Percentiles rank a stretch among this genome's conserved stretches.
phyloP scores from a whole-genome alignment of 2,113 vertebrate species.

The Parus major region DNA sequence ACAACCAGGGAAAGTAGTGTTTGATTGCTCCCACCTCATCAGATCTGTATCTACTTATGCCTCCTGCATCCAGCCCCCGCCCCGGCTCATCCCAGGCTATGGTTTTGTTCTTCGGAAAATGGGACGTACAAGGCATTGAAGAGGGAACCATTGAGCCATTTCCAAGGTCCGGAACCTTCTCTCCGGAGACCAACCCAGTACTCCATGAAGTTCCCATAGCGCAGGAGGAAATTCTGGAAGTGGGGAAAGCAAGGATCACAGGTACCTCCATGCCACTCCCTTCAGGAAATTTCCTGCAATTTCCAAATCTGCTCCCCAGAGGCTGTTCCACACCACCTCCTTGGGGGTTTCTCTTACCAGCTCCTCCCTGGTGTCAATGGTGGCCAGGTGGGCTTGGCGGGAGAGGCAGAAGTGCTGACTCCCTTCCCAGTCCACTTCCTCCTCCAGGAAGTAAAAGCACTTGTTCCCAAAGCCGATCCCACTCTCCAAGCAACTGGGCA shows the following conservation, averaged over 20 bases:
- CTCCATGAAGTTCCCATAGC: background rate
- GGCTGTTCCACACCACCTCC: background rate
- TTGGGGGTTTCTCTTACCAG: background rate
- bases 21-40: background rate
- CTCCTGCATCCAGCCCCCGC: background rate
- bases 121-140: background rate
- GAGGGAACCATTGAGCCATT: background rate
- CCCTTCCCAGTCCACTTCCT: background rate
- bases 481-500: background rate
- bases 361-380: background rate
- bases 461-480: background rate
- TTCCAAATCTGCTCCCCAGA: background rate
- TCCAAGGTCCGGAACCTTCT: background rate
- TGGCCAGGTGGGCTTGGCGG: background rate
- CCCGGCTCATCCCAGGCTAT: background rate
- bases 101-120: background rate
- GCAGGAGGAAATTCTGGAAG: background rate
- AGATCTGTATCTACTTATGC: background rate
- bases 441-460: conserved; percentile 25
- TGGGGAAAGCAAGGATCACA: background rate
- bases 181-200: background rate
- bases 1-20: background rate
- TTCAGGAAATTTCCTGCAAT: background rate
- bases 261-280: rapidly evolving
- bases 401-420: background rate